Conservation (phyloP, 2,113 vertebrate genomes). For the Corydoras sp. region DNA sequence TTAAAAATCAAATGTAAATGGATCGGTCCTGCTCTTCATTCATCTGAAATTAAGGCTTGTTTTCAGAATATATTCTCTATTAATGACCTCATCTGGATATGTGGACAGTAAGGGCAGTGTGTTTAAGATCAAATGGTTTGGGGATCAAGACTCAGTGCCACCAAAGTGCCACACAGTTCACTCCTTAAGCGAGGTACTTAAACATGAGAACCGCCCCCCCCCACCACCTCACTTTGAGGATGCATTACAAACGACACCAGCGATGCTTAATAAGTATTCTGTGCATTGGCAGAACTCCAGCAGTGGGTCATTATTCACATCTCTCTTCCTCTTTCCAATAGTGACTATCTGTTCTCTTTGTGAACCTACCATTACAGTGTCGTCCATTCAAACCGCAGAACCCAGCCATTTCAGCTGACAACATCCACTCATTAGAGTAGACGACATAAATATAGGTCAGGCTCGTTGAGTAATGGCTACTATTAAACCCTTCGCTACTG, state of each 20-base stretch:
- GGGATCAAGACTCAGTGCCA: too few species aligned
- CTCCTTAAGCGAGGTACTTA: too few species aligned
- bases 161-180: too few species aligned
- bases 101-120: too few species aligned
- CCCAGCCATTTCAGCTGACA: constrained; percentile 17
- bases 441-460: constrained; percentile 21
- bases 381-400: constrained; percentile 2
- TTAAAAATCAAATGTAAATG: too few species aligned
- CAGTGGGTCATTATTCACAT: constrained; percentile 24
- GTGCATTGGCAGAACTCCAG: constrained; percentile 22
- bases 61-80: too few species aligned
- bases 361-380: constrained; percentile 19
- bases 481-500: constrained; percentile 14
- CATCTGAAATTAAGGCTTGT: too few species aligned
- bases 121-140: too few species aligned
- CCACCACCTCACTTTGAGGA: background rate
- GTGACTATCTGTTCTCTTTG: constrained; percentile 24
- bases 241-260: constrained; percentile 18
- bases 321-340: constrained; percentile 15
- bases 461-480: background rate
- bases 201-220: background rate
- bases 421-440: constrained; percentile 21
- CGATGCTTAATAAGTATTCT: constrained; percentile 36
- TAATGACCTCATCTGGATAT: too few species aligned
- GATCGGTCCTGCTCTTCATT: too few species aligned